Conservation (phyloP, 2,888 invertebrate species). For the Drosophila rubida region DNA sequence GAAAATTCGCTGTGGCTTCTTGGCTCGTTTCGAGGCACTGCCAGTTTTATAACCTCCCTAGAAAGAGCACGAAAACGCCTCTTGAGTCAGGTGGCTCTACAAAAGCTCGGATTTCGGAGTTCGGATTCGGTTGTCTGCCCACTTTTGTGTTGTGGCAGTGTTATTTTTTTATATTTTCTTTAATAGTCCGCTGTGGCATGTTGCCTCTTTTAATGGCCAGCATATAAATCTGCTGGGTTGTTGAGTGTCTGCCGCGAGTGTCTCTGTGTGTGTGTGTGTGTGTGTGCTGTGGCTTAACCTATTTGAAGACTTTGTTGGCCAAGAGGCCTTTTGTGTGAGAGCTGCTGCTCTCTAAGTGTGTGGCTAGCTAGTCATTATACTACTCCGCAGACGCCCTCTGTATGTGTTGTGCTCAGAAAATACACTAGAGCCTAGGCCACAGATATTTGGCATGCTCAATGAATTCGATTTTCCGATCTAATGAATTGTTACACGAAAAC, state of each 20-base stretch:
- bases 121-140: conserved; percentile 52
- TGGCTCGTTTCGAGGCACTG: conserved; percentile 69
- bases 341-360: conserved; percentile 25
- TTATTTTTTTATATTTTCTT: conserved; percentile 41
- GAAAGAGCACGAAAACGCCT: conserved; percentile 61
- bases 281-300: conserved; percentile 44
- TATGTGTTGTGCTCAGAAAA: no score
- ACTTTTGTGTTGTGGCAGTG: conserved; percentile 4
- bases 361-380: conserved; percentile 25
- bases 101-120: conserved; percentile 75
- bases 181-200: conserved; percentile 58
- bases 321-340: conserved; percentile 32
- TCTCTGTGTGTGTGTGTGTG: no score
- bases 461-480: conserved; percentile 13
- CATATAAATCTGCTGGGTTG: conserved; percentile 53
- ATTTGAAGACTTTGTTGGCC: conserved; percentile 50
- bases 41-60: conserved; percentile 75
- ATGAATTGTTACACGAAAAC: conserved; percentile 45
- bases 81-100: conserved; percentile 69
- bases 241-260: conserved; percentile 10
- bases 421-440: no score
- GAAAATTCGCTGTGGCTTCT: conserved; percentile 29
- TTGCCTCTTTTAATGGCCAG: conserved; percentile 68
- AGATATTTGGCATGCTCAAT: no score
- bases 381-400: no score